A percentile compares a stretch with the other conserved stretches of the same genome.
These are phyloP conservation scores for Chrysopilus asiliformis DNA, from an alignment of 2,888 invertebrate species.

Conservation along the genomic window DNA sequence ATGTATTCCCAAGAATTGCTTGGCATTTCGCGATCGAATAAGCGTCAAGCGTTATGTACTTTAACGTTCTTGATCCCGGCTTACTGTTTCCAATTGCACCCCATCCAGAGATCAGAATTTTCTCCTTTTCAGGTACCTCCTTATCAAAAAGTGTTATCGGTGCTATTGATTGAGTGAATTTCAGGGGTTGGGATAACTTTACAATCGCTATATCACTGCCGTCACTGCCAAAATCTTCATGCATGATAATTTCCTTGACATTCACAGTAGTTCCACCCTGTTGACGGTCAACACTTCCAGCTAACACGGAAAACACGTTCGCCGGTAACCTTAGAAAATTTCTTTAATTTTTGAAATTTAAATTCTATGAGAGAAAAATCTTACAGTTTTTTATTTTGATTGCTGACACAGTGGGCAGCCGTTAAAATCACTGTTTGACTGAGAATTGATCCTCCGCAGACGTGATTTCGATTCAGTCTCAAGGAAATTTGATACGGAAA, in stretches of 20 bases:
- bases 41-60: no score
- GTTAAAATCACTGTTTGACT: constrained; percentile 27
- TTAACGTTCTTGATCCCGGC: no score
- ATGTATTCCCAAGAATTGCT: constrained; percentile 18
- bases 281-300: constrained; percentile 26
- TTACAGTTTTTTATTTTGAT: constrained; percentile 21
- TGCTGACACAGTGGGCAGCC: constrained; percentile 25
- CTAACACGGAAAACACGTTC: no score
- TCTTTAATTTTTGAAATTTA: no score
- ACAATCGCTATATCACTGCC: constrained; percentile 26
- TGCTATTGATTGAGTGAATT: constrained; percentile 17
- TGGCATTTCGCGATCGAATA: no score
- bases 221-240: constrained; percentile 20
- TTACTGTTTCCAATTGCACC: no score
- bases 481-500: constrained; percentile 32
- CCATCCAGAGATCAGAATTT: constrained; percentile 26
- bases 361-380: no score
- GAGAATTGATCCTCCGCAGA: constrained; percentile 27
- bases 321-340: no score
- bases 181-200: constrained; percentile 21
- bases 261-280: constrained; percentile 23
- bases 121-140: constrained; percentile 18
- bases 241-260: constrained; percentile 21
- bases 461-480: constrained; percentile 18
- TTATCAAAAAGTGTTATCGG: constrained; percentile 19